Base-by-base conservation (phyloP, 2,113 vertebrate species). In the Myocastor coypus region DNA sequence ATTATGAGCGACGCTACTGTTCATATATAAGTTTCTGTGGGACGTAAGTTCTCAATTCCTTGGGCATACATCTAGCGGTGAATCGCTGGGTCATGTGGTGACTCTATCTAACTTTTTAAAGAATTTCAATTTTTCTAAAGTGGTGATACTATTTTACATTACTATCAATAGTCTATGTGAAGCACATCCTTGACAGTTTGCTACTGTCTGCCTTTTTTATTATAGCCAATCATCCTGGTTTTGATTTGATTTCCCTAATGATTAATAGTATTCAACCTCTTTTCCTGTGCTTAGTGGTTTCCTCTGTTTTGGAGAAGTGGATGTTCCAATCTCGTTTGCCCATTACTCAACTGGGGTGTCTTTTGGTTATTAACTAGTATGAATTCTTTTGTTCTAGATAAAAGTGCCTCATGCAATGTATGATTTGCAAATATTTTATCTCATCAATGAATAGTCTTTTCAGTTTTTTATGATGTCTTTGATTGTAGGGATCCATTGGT, bases 331-430 rank as follows among this genome's bases (percentile, higher is more conserved):
- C 17, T 5, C 42, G 50, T 92, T 78, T 37, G 24, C 30, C 85
- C 5, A 8, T 87, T 81, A 69, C 52, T 94, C 68, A 91, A 75
- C 17, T 26, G 34, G 22, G 3, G 34, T 77, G n/a, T 52, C 4
- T 28, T 86, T 73, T 84, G 83, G 73, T 68, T 81, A 80, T 52
- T 64, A 82, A 94, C 20, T 81, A 81, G 52, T 82, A 81, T 80
- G 66, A 32, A 22, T 91, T 96, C 11, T 92, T 89, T 50, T 77
- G 28, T 22, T 92, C 16, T 81, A 87, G 13, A 14, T 32, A 30
- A 14, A 61, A 37, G n/a, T 37, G 1, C 55, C 12, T 88, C 22
- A 46, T n/a, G 34, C 50, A 24, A 59, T 22, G 69, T 16, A 71
- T 19, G 0, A 85, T 71, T 75, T 93, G 22, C 61, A 94, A 84